Conservation (phyloP, 2,888 invertebrate genomes). For the Euzophera pinguis region DNA sequence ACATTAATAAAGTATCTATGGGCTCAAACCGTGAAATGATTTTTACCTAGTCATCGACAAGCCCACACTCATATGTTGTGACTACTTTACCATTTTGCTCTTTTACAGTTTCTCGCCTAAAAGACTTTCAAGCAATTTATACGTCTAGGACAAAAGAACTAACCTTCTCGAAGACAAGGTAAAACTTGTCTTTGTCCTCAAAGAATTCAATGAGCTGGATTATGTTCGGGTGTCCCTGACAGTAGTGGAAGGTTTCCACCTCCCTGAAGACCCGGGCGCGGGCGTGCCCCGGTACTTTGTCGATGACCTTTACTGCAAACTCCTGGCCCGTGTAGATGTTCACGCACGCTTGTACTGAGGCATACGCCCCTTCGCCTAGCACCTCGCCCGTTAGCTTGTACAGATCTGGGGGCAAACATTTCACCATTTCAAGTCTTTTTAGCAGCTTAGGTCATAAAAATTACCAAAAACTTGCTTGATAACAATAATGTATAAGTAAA, state of each 20-base stretch:
- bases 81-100: too few relatives aligned
- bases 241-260: slow-evolving; percentile 99
- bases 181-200: slow-evolving; percentile 98
- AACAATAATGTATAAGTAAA: too few relatives aligned
- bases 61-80: too few relatives aligned
- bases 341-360: slow-evolving; percentile 95
- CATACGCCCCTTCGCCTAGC: slow-evolving; percentile 97
- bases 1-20: too few relatives aligned
- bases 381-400: slow-evolving; percentile 97
- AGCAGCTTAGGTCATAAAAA: too few relatives aligned
- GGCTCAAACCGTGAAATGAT: too few relatives aligned
- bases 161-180: slow-evolving; percentile 98
- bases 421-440: not conserved
- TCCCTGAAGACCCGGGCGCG: slow-evolving; percentile 97
- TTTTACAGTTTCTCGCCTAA: too few relatives aligned
- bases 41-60: too few relatives aligned
- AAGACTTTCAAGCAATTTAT: too few relatives aligned
- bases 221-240: slow-evolving; percentile 98
- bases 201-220: slow-evolving; percentile 98
- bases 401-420: slow-evolving; percentile 83
- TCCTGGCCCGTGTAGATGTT: slow-evolving; percentile 95
- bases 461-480: not conserved
- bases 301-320: slow-evolving; percentile 98
- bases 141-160: slow-evolving; percentile 25
- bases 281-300: slow-evolving; percentile 96